Base-by-base conservation (phyloP, 2,797 vertebrate species). In the Todus mexicanus region DNA sequence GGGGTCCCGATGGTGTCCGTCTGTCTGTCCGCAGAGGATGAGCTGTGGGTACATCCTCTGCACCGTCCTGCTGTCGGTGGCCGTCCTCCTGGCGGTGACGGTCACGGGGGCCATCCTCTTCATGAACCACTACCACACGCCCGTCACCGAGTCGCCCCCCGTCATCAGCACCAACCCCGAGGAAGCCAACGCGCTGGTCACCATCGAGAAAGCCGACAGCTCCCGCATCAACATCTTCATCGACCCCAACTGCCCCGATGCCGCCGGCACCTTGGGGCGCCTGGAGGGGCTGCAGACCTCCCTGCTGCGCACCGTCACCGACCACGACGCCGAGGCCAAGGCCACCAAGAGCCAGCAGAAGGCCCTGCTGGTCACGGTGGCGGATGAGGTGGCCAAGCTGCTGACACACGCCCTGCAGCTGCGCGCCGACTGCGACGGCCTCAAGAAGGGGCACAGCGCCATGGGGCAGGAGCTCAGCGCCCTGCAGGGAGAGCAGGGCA, bases 201-300 rank as follows among this genome's bases (percentile, higher is more conserved):
- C 99, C 12, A 99, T 99, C 2, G 99, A 99, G 96, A 97, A 98
- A 57, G 98, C 98, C 0, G 99, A 99, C 71, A 98, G 98, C 93
- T 99, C 99, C 5, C 99, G 98, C 90, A 98, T 99, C 97, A 99
- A 98, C 97, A 99, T 99, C 97, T 99, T 99, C 97, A 99, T 99
- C 5, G 99, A 99, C 96, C 99, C 99, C 35, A 99, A 99, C 97
- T 99, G 99, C 96, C 99, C 99, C 0, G 99, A 99, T 72, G 98
- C 98, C 9, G 97, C 98, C 10, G 98, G 98, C 54, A 97, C 98
- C 96, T 98, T 99, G 61, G 93, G 98, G 70, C 98, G 98, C 38
- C 94, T 99, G 96, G 99, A 99, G 94, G 98, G 98, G 1, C 98
- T 99, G 89, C 99, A 99, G 97, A 98, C 97, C 3, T 99, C 99